Conservation (phyloP, 2,888 invertebrate genomes). For the Troides aeacus region DNA sequence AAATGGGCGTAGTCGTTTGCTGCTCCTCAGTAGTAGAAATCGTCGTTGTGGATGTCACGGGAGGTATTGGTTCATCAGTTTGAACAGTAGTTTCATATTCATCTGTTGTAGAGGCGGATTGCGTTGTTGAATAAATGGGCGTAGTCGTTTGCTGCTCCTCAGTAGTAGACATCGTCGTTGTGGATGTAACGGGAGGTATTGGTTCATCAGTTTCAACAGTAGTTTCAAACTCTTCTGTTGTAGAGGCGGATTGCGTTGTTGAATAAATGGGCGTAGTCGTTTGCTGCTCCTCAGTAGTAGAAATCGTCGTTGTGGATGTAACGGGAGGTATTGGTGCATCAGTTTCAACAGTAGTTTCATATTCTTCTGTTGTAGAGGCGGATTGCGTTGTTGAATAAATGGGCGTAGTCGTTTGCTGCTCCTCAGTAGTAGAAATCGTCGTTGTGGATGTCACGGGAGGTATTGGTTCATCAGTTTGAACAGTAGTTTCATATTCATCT, state of each 20-base stretch:
- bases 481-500: constrained; percentile 3
- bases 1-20: not conserved
- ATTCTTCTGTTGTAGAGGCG: too few relatives aligned
- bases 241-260: not conserved
- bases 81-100: not conserved
- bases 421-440: too few relatives aligned
- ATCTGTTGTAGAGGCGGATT: not conserved
- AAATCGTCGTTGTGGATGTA: not conserved
- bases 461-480: not conserved
- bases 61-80: not conserved
- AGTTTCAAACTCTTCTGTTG: not conserved
- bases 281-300: not conserved
- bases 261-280: not conserved
- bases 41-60: not conserved
- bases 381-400: too few relatives aligned
- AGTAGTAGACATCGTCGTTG: not conserved
- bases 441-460: constrained; percentile 9
- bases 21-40: not conserved
- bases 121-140: not conserved
- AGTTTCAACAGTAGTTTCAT: not conserved
- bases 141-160: not conserved
- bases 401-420: too few relatives aligned
- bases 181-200: not conserved
- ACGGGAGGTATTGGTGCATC: not conserved
- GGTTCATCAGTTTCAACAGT: not conserved